Percentiles rank a stretch among this genome's conserved stretches.
These are phyloP conservation scores for Corydoras sp. DNA, from an alignment of 2,113 vertebrate genomes.

Conservation along the genomic window DNA sequence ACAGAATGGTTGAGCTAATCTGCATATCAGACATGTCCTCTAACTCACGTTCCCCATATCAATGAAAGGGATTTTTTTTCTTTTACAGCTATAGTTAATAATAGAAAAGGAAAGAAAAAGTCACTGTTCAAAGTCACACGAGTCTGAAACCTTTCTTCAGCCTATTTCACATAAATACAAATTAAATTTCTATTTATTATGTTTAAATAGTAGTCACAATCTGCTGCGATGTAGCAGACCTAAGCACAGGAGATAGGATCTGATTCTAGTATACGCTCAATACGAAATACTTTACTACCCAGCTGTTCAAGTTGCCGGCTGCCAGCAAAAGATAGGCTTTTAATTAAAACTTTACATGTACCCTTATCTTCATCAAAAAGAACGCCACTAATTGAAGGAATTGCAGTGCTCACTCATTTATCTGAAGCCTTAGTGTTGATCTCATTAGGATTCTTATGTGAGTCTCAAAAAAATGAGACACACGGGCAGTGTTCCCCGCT, in stretches of 20 bases:
- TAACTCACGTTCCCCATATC: too few species aligned
- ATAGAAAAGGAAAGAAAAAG: too few species aligned
- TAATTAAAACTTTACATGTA: constrained; percentile 48
- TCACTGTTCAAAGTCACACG: too few species aligned
- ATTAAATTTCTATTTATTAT: background rate
- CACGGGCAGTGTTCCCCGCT: constrained; percentile 10
- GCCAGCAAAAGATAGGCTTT: constrained; percentile 35
- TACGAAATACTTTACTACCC: background rate
- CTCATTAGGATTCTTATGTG: constrained; percentile 38
- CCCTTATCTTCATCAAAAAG: constrained; percentile 40
- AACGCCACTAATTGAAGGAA: constrained; percentile 22
- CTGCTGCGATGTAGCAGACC: background rate
- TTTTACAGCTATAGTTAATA: too few species aligned
- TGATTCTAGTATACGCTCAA: background rate
- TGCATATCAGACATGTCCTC: too few species aligned
- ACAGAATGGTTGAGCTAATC: too few species aligned
- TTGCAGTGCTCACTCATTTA: constrained; percentile 23
- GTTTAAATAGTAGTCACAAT: background rate
- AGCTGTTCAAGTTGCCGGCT: constrained; percentile 12
- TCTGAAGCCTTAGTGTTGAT: constrained; percentile 31
- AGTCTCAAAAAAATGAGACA: constrained; percentile 8
- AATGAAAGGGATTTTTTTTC: too few species aligned
- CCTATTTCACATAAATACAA: background rate
- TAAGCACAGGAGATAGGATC: background rate
- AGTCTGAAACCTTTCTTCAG: too few species aligned